Evolutionary conservation across 2,113 vertebrate species (phyloP).

Genomic region (Catharus minimus): DNA sequence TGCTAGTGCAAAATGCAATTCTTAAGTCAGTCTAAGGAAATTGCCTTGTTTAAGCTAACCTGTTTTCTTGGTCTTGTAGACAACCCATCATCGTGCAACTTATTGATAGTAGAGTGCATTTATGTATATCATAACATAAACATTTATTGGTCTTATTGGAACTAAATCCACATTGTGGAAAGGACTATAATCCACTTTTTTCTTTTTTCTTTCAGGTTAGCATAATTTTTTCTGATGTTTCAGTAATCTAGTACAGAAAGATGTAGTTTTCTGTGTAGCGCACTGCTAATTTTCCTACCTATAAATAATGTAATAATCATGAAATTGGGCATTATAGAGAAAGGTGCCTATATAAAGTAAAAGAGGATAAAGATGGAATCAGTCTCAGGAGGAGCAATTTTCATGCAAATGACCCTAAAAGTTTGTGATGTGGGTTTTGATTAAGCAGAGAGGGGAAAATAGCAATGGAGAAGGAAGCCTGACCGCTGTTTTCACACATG

Average conservation of each 20-base stretch:
- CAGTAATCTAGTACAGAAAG: not conserved
- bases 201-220: not conserved
- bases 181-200: not conserved
- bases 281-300: not conserved
- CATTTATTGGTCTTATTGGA: not conserved
- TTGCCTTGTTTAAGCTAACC: not conserved
- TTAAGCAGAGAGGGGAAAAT: not conserved
- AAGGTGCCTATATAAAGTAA: not conserved
- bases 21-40: not conserved
- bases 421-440: not conserved
- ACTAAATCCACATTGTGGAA: not conserved
- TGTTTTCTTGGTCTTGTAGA: not conserved
- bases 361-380: not conserved
- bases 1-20: not conserved
- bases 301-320: not conserved
- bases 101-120: not conserved
- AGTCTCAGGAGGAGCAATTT: not conserved
- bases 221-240: not conserved
- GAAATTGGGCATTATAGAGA: not conserved
- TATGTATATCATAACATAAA: not conserved
- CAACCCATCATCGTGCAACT: not conserved
- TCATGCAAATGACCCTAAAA: not conserved
- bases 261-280: not conserved
- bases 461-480: not conserved
- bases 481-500: not conserved